These are phyloP conservation scores for Planococcus citri DNA, from an alignment of 1,140 invertebrate species.

Conservation along the genomic window DNA sequence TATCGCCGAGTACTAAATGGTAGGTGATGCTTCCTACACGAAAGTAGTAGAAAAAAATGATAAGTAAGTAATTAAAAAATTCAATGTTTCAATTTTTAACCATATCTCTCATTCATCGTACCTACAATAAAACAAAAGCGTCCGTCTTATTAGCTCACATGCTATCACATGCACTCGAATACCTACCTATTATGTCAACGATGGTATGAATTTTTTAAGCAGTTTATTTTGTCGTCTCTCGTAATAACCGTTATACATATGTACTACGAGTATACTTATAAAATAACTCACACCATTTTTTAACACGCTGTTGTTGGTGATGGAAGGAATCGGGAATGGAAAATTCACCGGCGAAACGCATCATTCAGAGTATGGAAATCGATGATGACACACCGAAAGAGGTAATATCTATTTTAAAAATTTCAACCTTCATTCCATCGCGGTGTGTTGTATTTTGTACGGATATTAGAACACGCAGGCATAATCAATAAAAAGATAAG, in stretches of 20 bases:
- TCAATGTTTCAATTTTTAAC: no score
- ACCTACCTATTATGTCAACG: neutral
- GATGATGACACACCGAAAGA: constrained; percentile 1
- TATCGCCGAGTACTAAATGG: no score
- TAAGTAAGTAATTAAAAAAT: no score
- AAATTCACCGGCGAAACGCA: neutral
- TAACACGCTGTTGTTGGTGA: neutral
- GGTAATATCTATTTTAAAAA: neutral
- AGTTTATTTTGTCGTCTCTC: neutral
- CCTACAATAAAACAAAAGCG: no score
- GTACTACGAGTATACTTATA: neutral
- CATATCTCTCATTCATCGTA: no score
- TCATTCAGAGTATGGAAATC: neutral
- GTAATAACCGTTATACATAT: neutral
- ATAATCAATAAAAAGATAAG: constrained; percentile 4
- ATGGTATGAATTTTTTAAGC: neutral
- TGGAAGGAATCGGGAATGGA: no score
- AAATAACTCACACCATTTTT: no score
- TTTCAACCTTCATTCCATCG: neutral
- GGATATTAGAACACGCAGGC: neutral
- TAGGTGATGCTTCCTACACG: no score
- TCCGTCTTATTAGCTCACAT: no score
- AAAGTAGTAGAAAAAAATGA: no score
- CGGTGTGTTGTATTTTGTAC: neutral
- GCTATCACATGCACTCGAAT: no score